Percentiles rank a stretch among this genome's conserved stretches.
Conservation (phyloP, 2,888 invertebrate species). For the Oscheius sp. region DNA sequence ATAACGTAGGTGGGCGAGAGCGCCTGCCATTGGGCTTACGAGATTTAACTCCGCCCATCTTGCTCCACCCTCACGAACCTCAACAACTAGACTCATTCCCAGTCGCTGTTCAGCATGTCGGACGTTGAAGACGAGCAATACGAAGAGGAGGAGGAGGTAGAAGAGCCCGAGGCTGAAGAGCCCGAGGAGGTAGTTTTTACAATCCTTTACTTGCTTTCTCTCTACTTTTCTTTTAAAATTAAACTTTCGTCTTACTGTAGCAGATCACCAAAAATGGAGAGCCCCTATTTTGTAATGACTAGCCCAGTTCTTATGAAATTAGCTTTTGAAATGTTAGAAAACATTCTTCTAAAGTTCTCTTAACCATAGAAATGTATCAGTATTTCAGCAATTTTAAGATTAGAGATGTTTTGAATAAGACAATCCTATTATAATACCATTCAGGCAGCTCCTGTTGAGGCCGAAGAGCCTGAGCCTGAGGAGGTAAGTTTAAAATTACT, state of each 20-base stretch:
- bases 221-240: background rate
- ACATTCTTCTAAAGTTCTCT: too few relatives aligned
- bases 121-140: constrained; percentile 67
- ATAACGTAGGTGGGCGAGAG: constrained; percentile 30
- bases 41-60: constrained; percentile 15
- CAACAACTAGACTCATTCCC: constrained; percentile 22
- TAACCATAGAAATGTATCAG: too few relatives aligned
- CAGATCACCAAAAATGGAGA: background rate
- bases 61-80: constrained; percentile 20
- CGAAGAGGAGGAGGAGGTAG: constrained; percentile 63
- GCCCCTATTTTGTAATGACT: too few relatives aligned
- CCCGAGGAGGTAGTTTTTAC: constrained; percentile 25
- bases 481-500: constrained; percentile 1
- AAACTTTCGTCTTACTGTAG: background rate
- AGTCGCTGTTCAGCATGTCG: constrained; percentile 51
- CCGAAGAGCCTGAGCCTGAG: constrained; percentile 5
- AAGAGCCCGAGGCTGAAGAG: constrained; percentile 49
- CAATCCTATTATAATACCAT: background rate
- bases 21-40: constrained; percentile 15
- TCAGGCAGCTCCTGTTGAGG: constrained; percentile 8
- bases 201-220: background rate
- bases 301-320: too few relatives aligned
- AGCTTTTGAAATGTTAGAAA: too few relatives aligned
- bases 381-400: too few relatives aligned
- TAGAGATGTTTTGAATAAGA: too few relatives aligned